Percentiles rank a stretch among this genome's conserved stretches.
Evolutionary conservation across 1,140 invertebrate species (phyloP).

Genomic region (Marisa cornuarietis): DNA sequence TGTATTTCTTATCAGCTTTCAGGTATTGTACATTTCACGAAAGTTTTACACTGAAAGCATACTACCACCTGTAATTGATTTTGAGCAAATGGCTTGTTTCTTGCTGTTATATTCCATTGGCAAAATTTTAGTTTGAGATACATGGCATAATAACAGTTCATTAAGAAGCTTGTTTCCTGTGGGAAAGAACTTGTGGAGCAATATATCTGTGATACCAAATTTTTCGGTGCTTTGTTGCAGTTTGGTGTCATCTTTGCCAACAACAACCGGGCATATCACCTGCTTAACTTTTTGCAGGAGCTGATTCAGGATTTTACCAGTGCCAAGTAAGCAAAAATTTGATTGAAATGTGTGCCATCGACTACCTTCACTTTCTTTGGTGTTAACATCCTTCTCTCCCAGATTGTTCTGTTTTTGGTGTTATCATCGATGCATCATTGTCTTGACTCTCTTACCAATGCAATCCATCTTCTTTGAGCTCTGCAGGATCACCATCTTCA

Average conservation of each 20-base stretch:
- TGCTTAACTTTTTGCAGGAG: conserved; percentile 60
- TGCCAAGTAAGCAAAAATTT: conserved; percentile 53
- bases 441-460: no score
- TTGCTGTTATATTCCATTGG: not conserved
- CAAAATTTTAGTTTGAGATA: not conserved
- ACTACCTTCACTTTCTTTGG: no score
- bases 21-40: not conserved
- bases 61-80: not conserved
- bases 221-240: conserved; percentile 43
- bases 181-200: not conserved
- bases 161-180: not conserved
- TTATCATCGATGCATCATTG: no score
- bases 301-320: conserved; percentile 59
- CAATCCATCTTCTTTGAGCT: no score
- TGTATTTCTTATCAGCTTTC: not conserved
- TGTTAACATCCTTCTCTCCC: no score
- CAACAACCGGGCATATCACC: conserved; percentile 59
- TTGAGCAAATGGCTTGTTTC: not conserved
- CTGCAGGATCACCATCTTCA: no score
- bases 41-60: not conserved
- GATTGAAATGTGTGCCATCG: not conserved
- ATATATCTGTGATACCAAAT: not conserved
- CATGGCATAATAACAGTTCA: no score
- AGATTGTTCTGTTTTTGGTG: no score
- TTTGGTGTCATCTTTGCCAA: conserved; percentile 60